Evolutionary conservation across 2,797 vertebrate species (phyloP).

Genomic region (Aeoliscus strigatus): DNA sequence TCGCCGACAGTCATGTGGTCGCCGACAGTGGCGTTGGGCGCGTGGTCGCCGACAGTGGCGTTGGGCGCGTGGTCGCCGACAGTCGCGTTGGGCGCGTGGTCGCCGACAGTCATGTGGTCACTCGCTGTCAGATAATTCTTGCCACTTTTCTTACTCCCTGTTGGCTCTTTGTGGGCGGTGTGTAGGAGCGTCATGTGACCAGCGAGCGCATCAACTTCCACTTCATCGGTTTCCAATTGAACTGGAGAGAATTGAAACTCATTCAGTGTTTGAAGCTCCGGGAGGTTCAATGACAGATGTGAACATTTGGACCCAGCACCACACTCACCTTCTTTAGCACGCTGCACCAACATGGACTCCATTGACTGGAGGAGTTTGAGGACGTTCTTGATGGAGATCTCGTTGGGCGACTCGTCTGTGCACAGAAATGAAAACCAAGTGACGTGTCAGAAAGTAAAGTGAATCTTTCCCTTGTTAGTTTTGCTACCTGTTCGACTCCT

Average conservation of each 20-base stretch:
- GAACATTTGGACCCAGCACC: no score
- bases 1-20: no score
- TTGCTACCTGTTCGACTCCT: neutral
- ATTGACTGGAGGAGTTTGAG: constrained; percentile 11
- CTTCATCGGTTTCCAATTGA: constrained; percentile 28
- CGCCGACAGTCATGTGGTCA: neutral
- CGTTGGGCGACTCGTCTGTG: constrained; percentile 11
- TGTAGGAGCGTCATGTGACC: no score
- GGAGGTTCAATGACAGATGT: no score
- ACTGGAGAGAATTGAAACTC: constrained; percentile 22
- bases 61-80: no score
- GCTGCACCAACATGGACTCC: neutral
- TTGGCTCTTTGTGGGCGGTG: no score
- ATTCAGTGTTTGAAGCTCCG: no score
- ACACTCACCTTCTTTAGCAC: constrained; percentile 19
- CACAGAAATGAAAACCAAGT: neutral
- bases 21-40: no score
- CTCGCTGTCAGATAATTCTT: no score
- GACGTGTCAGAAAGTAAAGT: neutral
- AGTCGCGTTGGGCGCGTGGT: no score
- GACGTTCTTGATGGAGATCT: constrained; percentile 8
- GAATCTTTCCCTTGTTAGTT: accelerated
- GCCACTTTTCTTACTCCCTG: no score
- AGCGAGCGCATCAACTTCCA: constrained; percentile 6
- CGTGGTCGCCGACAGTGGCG: no score